Evolutionary conservation across 2,113 vertebrate species (phyloP), one percentile per base, ranked within the genome.

Genomic region (Gopherus flavomarginatus): DNA sequence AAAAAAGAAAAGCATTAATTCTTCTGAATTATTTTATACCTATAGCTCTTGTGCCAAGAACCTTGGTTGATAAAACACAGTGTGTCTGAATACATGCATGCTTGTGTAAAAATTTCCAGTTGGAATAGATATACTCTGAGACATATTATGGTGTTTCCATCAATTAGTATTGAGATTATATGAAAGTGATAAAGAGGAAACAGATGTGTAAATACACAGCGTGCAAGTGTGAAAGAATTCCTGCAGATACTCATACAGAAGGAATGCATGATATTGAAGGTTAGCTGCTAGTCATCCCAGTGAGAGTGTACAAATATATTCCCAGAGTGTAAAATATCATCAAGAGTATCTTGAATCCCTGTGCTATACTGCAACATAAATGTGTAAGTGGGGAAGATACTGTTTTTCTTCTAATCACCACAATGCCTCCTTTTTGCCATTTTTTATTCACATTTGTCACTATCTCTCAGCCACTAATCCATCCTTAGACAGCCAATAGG

Each of bases 101-200:
- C 86, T 92, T 94, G 83, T 86, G 90, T 87, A 91, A 95, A 96
- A 97, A 79, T 96, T 95, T 92, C 17, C n/a, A 93, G 16, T 4
- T 53, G 86, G 42, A 62, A 50, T 47, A 95, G 81, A 83, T 81
- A 11, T 93, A n/a, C 92, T 93, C 38, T 50, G 79, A 77, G 27
- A 16, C 3, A 77, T 31, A 17, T 91, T 91, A 29, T 0, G 0
- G 19, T 29, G 12, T 53, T 96, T 94, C 77, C 69, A 75, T 87
- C 80, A 86, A 38, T 57, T 92, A 90, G 31, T 84, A 94, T 1
- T 5, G 31, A 92, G 35, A 5, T 81, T 57, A 26, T 86, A 89
- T 31, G 90, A 89, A 81, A 47, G 14, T 7, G 83, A 24, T 42
- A 92, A 89, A 83, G 31, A 1, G 5, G 59, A 87, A 62, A 57